Percentiles rank a stretch among this genome's conserved stretches.
phyloP scores from a whole-genome alignment of 2,797 vertebrate species.

The Danio aesculapii region DNA sequence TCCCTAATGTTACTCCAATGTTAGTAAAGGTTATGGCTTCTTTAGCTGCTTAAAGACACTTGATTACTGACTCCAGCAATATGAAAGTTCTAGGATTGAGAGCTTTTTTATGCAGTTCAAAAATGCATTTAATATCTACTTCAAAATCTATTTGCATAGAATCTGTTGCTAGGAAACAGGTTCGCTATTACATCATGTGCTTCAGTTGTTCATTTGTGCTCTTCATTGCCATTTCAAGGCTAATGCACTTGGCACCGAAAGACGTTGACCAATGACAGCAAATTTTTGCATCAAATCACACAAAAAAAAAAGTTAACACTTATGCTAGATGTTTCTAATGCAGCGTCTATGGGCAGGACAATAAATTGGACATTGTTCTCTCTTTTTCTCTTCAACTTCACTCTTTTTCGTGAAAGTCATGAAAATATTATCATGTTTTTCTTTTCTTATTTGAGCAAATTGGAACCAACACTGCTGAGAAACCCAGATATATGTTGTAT shows the following conservation, averaged over 20 bases:
- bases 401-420: too few relatives aligned
- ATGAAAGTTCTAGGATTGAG: conserved; percentile 7
- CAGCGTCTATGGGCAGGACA: too few relatives aligned
- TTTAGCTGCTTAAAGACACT: conserved; percentile 42
- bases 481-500: too few relatives aligned
- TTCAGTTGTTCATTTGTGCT: conserved; percentile 52
- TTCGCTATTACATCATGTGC: conserved; percentile 45
- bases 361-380: too few relatives aligned
- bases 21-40: conserved; percentile 36
- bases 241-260: neutral
- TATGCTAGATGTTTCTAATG: too few relatives aligned
- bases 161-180: conserved; percentile 60
- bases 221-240: conserved; percentile 22
- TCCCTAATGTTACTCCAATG: conserved; percentile 25
- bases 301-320: too few relatives aligned
- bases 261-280: neutral
- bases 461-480: too few relatives aligned
- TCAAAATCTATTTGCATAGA: conserved; percentile 73
- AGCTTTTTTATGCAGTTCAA: conserved; percentile 5
- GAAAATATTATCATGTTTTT: too few relatives aligned
- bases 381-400: too few relatives aligned
- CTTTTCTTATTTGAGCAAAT: too few relatives aligned
- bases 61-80: neutral
- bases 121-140: neutral
- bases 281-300: too few relatives aligned